Base-by-base conservation (phyloP, 2,888 invertebrate species). In the Clistopyga incitator region DNA sequence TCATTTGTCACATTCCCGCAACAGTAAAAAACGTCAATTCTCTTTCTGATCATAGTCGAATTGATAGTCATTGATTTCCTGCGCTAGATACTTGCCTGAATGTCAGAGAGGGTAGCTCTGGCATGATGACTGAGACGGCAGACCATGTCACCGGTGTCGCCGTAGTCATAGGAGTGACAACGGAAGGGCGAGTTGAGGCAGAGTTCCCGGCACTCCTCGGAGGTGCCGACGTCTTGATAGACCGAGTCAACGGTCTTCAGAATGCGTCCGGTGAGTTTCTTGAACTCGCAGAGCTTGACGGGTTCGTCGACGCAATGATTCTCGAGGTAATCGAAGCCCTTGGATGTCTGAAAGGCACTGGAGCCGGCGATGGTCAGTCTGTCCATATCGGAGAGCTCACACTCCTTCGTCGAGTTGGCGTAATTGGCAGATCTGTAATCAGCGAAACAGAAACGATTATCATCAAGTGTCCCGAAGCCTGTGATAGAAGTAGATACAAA, bases 261-360 rank as follows among this genome's bases (percentile, higher is more conserved):
- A 88, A 98, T 98, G 90, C 97, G 96, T 15, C 98, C 98, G 56
- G 95, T 95, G 93, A 97, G 95, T 92, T 97, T 97, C 94, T 98
- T 98, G 94, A 98, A 98, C 94, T 98, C 98, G 94, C 98, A 98
- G 85, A 98, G 94, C 93, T 98, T 98, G 68, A 97, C 97, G n/a
- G 98, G 98, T 91, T 98, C 98, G 90, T 98, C 98, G 47, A 98
- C 97, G 93, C 98, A 98, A 93, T 98, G 97, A 94, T 98, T 98
- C 93, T 98, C 98, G 94, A 98, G 95, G 94, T 98, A 98, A 92
- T 98, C 98, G 90, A 95, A 93, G 29, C 94, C 94, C 82, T 94
- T 94, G 4, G 94, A 93, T 2, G 93, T 88, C 92, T 96, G 96
- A 93, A 98, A 97, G 87, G 96, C 95, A 89, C 95, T 96, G 78